A percentile compares a stretch with the other conserved stretches of the same genome.
Conservation (phyloP, 2,888 invertebrate species). For the Eubasilissa splendida region DNA sequence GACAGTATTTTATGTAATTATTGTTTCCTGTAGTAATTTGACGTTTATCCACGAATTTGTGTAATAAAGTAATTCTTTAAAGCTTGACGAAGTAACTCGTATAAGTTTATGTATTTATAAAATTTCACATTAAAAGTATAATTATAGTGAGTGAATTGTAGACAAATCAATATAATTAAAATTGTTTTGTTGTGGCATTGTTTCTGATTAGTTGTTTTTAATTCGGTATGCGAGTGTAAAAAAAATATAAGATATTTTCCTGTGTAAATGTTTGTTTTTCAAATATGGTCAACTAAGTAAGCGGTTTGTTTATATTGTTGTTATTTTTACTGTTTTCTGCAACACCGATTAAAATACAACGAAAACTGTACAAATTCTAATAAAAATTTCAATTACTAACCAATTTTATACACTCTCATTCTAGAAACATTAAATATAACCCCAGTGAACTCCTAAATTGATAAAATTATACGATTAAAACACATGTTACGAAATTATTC, state of each 20-base stretch:
- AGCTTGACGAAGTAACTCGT: background rate
- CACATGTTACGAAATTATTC: no score
- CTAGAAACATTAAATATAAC: slow-evolving; percentile 12
- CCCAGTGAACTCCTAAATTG: slow-evolving; percentile 10
- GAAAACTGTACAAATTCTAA: slow-evolving; percentile 20
- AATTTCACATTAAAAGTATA: slow-evolving; percentile 4
- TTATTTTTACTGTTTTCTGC: background rate
- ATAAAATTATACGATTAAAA: background rate
- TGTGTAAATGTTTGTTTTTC: no score
- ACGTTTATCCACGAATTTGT: background rate
- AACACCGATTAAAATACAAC: slow-evolving; percentile 7
- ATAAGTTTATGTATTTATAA: slow-evolving; percentile 4
- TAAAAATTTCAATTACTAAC: background rate
- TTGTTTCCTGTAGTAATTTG: slow-evolving; percentile 19
- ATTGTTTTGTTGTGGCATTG: background rate
- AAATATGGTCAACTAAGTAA: no score
- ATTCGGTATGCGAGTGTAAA: background rate
- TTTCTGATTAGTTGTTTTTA: background rate
- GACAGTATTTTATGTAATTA: slow-evolving; percentile 29
- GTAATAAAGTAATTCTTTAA: background rate
- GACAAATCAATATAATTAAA: background rate
- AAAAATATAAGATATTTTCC: no score
- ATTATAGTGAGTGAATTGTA: background rate
- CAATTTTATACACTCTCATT: background rate
- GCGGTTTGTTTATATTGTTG: no score